Evolutionary conservation across 2,888 invertebrate genomes (phyloP), one percentile per base, ranked within the genome.

Genomic region (Drosophila percnosoma): DNA sequence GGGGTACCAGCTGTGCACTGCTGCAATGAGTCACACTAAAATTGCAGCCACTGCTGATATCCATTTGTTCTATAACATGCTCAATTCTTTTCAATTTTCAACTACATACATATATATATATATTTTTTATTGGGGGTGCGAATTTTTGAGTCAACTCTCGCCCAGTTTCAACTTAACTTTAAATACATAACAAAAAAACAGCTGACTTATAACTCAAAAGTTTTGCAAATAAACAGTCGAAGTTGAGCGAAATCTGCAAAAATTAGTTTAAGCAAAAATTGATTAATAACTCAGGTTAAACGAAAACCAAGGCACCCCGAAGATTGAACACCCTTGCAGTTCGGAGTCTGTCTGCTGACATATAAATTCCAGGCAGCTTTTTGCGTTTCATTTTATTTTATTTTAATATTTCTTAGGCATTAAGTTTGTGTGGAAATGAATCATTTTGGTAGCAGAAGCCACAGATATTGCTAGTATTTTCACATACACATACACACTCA

Each of bases 381-480:
- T 31, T 52, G 53, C 29, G 11, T 27, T 29, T n/a, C 8, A 6
- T 29, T 13, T 24, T 4, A 15, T 24, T 45, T 45, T 8, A 45
- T 21, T 21, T 15, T 0, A 1, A 15, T 38, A 11, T 38, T 40
- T 55, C 31, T 11, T 34, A 21, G 27, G 15, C 55, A 77, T 75
- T 78, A 72, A 72, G 42, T 31, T 42, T 57, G 71, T 72, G 60
- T 57, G 68, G 53, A 29, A 69, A 61, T 29, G 38, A 58, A 75
- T 68, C 62, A 63, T 27, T 64, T 75, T 75, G 53, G 49, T 24
- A 48, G 36, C 57, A 54, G 55, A 51, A 45, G 48, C 80, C 75
- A 60, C 82, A 78, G 78, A 81, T 80, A 81, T 81, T 73, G 68
- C 57, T 51, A 69, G 59, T 51, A 55, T 42, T 42, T 57, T 64